These are phyloP conservation scores for Luperina nickerlii DNA, from an alignment of 2,888 invertebrate species.

Conservation along the genomic window DNA sequence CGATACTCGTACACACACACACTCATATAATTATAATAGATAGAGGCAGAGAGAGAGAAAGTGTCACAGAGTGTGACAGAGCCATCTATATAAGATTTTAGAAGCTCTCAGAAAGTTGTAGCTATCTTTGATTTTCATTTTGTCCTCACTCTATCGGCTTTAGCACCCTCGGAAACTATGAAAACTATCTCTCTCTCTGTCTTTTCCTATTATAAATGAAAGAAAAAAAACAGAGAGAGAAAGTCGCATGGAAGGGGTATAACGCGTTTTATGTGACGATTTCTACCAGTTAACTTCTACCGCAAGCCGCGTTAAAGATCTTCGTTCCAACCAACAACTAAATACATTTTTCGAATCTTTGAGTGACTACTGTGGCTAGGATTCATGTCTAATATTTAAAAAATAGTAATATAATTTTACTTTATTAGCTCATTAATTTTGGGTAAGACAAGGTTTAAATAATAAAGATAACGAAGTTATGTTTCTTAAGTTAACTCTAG, in stretches of 20 bases:
- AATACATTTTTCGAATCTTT: not conserved
- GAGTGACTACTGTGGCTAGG: no score
- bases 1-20: not conserved
- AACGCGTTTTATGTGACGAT: no score
- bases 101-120: not conserved
- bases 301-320: no score
- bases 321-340: not conserved
- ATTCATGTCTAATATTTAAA: no score
- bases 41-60: not conserved
- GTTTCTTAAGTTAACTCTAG: not conserved
- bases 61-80: not conserved
- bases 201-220: not conserved
- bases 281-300: no score
- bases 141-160: not conserved
- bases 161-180: not conserved
- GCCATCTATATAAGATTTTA: not conserved
- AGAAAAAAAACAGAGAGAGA: not conserved
- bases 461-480: slow-evolving; percentile 15
- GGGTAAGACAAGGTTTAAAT: not conserved
- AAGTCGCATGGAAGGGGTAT: no score
- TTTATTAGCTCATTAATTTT: not conserved
- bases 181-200: not conserved
- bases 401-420: not conserved
- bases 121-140: not conserved
- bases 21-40: not conserved